Conservation (phyloP, 2,797 vertebrate species). For the Hemitrygon akajei region DNA sequence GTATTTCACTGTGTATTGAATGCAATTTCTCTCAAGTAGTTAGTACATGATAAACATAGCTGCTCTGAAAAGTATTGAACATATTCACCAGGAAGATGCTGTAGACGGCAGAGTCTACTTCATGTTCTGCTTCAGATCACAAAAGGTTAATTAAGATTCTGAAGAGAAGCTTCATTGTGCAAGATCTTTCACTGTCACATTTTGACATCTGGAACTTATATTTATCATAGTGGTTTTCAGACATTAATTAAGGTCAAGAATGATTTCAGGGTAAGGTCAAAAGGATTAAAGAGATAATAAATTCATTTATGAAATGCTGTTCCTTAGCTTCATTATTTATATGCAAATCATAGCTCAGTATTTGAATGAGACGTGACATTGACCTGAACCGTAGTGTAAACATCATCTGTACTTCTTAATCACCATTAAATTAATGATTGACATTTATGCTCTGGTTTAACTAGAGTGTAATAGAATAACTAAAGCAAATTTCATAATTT, state of each 20-base stretch:
- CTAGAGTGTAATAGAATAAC: background rate
- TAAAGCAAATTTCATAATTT: conserved; percentile 27
- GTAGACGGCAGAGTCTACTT: background rate
- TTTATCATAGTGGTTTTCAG: background rate
- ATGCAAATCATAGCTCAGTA: conserved; percentile 30
- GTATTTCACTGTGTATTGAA: background rate
- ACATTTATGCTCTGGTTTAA: background rate
- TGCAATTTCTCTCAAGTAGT: background rate
- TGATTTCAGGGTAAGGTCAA: conserved; percentile 18
- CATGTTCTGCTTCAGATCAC: background rate
- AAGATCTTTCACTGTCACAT: background rate
- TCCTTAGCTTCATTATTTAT: conserved; percentile 12
- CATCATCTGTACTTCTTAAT: conserved; percentile 23
- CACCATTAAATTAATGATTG: background rate
- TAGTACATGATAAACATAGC: background rate
- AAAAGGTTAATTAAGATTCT: background rate
- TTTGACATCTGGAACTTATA: conserved; percentile 7
- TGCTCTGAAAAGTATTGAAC: background rate
- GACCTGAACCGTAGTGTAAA: background rate
- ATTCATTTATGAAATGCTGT: conserved; percentile 25
- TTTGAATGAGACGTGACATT: background rate
- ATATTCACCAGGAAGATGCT: background rate
- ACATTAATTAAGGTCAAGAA: conserved; percentile 33
- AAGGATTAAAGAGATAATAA: conserved; percentile 27
- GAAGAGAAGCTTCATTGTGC: conserved; percentile 1